Conservation (phyloP, 2,888 invertebrate genomes). For the Perithous albicinctus region DNA sequence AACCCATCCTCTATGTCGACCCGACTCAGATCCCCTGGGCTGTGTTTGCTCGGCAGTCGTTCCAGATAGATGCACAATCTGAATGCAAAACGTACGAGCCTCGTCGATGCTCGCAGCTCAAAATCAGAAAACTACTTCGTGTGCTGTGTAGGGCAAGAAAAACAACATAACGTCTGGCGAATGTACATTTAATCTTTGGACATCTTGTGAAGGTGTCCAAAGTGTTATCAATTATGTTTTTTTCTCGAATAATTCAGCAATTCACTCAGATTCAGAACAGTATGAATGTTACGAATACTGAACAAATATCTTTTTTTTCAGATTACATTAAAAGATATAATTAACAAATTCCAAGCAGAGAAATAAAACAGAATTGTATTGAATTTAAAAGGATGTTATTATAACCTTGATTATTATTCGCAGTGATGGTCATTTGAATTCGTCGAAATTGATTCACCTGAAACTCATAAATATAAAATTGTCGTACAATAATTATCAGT, state of each 20-base stretch:
- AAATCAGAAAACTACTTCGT: background rate
- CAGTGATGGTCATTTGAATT: background rate
- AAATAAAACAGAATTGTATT: background rate
- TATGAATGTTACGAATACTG: no score
- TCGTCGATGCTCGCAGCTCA: background rate
- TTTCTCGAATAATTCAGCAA: background rate
- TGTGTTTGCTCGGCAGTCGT: background rate
- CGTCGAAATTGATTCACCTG: no score
- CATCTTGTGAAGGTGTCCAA: no score
- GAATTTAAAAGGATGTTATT: background rate
- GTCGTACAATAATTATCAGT: no score
- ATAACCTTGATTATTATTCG: background rate
- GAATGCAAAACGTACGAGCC: constrained; percentile 11
- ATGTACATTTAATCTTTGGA: background rate
- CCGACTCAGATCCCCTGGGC: background rate
- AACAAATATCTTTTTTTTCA: no score
- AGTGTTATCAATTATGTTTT: no score
- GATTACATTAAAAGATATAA: background rate
- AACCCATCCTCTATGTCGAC: background rate
- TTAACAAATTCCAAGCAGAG: background rate
- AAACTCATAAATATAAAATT: no score
- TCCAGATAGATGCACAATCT: constrained; percentile 3
- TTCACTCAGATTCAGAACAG: no score
- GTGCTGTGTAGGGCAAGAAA: background rate
- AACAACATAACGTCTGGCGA: background rate